These are phyloP conservation scores for Oncorhynchus nerka DNA, from an alignment of 2,113 vertebrate genomes.

Conservation along the genomic window DNA sequence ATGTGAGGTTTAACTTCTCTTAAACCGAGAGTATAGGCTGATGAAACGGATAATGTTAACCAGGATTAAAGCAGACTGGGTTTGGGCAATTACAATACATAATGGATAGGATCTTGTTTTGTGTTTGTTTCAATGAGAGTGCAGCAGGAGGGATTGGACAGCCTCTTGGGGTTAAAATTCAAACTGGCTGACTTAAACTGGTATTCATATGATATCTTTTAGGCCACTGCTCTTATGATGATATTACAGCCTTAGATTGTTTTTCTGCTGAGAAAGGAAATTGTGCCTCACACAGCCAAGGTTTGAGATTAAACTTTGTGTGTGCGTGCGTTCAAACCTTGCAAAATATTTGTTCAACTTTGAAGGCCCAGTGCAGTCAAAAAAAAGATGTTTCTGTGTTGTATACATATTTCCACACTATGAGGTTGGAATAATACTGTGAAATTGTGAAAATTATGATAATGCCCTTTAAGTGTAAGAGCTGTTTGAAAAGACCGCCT, in stretches of 20 bases:
- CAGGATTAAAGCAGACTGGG: constrained; percentile 53
- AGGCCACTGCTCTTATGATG: constrained; percentile 42
- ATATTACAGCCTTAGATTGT: constrained; percentile 42
- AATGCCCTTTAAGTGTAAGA: too few species aligned
- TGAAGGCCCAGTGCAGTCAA: too few species aligned
- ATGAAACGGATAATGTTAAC: constrained; percentile 46
- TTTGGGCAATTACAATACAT: constrained; percentile 25
- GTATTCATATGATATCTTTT: constrained; percentile 46
- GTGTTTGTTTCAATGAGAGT: constrained; percentile 11
- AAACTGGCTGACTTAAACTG: constrained; percentile 47
- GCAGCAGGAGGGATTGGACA: background rate
- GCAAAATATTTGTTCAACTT: too few species aligned
- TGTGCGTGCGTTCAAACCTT: background rate
- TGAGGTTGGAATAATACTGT: too few species aligned
- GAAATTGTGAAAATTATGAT: too few species aligned
- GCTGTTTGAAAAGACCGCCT: too few species aligned
- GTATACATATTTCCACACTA: too few species aligned
- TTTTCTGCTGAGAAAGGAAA: constrained; percentile 48
- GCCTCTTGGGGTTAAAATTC: constrained; percentile 36
- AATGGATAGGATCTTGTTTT: constrained; percentile 40
- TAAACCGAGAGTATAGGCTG: constrained; percentile 40
- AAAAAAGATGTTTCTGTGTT: too few species aligned
- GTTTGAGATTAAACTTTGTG: constrained; percentile 22
- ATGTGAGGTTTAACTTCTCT: constrained; percentile 44
- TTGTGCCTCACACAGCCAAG: constrained; percentile 15